Evolutionary conservation across 92 coral and sea anemone genomes (phyloP).

Genomic region (Chrysogorgia sp.): DNA sequence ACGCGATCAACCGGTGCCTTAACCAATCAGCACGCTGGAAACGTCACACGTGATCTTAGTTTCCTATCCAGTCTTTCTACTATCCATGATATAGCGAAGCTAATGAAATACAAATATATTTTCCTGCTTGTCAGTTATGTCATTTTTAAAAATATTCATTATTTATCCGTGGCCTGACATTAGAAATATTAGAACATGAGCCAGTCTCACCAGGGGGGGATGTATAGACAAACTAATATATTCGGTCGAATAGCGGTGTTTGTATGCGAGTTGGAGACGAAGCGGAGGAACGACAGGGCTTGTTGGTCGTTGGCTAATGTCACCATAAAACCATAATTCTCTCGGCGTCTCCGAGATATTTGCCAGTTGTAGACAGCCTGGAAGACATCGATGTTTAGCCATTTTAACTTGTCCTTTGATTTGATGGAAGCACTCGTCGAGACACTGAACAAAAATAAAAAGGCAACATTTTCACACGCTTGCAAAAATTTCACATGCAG

Average conservation of each 20-base stretch:
- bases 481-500: too few species aligned
- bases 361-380: conserved; percentile 84
- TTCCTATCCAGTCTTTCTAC: too few species aligned
- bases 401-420: conserved; percentile 53
- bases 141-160: too few species aligned
- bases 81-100: too few species aligned
- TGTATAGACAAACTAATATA: conserved; percentile 70
- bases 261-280: conserved; percentile 74
- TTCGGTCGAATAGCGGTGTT: conserved; percentile 68
- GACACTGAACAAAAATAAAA: conserved; percentile 49
- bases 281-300: conserved; percentile 71
- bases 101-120: too few species aligned
- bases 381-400: conserved; percentile 77
- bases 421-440: conserved; percentile 67
- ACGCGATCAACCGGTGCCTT: too few species aligned
- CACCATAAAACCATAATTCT: conserved; percentile 91
- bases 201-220: conserved; percentile 75
- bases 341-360: conserved; percentile 62
- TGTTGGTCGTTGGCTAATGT: conserved; percentile 76
- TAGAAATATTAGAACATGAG: too few species aligned
- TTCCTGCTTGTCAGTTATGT: too few species aligned
- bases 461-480: too few species aligned
- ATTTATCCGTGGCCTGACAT: too few species aligned
- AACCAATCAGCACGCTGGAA: too few species aligned
- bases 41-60: too few species aligned